phyloP scores from a whole-genome alignment of 2,797 vertebrate genomes.

The Tapirus indicus region DNA sequence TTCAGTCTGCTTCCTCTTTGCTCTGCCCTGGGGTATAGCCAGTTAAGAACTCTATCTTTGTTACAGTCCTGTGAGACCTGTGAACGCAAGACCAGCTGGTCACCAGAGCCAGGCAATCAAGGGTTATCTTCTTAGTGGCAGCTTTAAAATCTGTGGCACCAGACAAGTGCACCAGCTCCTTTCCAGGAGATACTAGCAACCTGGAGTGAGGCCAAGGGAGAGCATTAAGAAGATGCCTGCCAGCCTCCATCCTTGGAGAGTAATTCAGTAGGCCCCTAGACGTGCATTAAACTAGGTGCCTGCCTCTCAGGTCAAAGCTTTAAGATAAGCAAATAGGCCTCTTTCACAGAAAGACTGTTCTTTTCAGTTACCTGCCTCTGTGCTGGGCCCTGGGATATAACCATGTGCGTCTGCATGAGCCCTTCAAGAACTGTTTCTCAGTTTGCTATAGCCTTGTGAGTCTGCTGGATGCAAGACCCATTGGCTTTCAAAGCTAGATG shows the following conservation, averaged over 20 bases:
- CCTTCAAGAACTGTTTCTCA: not conserved
- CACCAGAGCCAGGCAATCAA: too few relatives aligned
- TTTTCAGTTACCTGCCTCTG: not conserved
- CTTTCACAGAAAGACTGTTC: not conserved
- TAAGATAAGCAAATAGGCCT: not conserved
- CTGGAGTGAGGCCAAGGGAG: not conserved
- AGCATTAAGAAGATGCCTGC: not conserved
- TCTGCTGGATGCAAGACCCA: not conserved
- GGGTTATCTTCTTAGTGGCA: too few relatives aligned
- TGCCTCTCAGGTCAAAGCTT: too few relatives aligned
- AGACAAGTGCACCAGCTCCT: not conserved
- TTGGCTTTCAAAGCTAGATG: not conserved
- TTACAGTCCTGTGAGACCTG: too few relatives aligned
- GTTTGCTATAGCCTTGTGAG: not conserved
- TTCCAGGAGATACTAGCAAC: not conserved
- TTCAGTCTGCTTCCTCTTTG: not conserved
- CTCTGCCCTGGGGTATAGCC: not conserved
- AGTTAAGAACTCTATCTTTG: too few relatives aligned
- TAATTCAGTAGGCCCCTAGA: not conserved
- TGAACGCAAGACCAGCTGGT: too few relatives aligned
- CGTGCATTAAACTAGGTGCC: not conserved
- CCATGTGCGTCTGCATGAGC: not conserved
- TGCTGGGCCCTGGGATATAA: not conserved
- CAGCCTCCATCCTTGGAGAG: not conserved
- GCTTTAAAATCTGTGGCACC: not conserved